Percentiles rank a stretch among this genome's conserved stretches.
Conservation (phyloP, 2,888 invertebrate species). For the Pediacus dermestoides region DNA sequence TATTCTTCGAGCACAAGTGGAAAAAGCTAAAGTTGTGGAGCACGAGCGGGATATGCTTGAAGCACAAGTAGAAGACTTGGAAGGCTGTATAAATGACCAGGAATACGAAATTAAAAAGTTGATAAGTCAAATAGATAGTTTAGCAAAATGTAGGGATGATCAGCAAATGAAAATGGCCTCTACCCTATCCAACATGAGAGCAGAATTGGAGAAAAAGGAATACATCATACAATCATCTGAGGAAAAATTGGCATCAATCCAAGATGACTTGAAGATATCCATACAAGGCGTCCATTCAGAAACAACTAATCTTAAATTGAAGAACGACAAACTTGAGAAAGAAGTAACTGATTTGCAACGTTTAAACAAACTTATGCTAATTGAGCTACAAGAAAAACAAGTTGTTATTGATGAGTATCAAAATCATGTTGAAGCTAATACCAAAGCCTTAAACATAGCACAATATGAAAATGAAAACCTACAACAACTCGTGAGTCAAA, state of each 20-base stretch:
- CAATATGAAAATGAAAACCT: constrained; percentile 24
- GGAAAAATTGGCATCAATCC: constrained; percentile 40
- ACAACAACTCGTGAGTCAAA: constrained; percentile 19
- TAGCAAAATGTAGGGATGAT: constrained; percentile 44
- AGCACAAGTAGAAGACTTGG: constrained; percentile 55
- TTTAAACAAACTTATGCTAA: neutral
- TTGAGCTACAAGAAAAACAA: neutral
- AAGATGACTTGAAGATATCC: constrained; percentile 39
- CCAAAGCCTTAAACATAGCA: constrained; percentile 23
- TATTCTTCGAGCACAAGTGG: constrained; percentile 36
- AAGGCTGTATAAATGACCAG: constrained; percentile 56
- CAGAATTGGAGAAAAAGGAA: constrained; percentile 43
- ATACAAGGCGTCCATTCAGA: constrained; percentile 40
- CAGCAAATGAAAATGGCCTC: constrained; percentile 43
- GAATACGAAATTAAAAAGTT: constrained; percentile 58
- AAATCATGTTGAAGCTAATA: neutral
- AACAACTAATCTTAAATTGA: constrained; percentile 30
- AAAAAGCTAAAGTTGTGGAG: constrained; percentile 42
- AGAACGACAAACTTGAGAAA: constrained; percentile 29
- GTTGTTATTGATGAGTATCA: neutral
- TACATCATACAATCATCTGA: constrained; percentile 39
- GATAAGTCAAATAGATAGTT: constrained; percentile 53
- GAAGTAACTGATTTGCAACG: constrained; percentile 7
- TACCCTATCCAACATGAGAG: constrained; percentile 37
- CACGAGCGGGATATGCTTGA: constrained; percentile 53